Evolutionary conservation across 37 sponge, comb jelly and placozoan genomes (phyloP).

Genomic region (Oopsacas minuta): DNA sequence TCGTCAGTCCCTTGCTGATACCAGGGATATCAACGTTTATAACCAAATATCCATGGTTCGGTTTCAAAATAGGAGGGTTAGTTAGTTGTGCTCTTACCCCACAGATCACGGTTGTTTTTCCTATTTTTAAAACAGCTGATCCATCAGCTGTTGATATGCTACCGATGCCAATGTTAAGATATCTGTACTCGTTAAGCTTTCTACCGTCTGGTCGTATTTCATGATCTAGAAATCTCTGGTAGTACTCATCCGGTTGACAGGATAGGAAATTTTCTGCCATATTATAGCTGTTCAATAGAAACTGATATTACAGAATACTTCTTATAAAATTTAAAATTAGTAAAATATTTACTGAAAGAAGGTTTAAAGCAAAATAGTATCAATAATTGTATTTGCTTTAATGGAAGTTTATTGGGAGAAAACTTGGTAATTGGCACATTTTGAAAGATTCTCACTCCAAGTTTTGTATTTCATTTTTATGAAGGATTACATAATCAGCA

Average conservation of each 20-base stretch:
- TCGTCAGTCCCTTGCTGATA: neutral
- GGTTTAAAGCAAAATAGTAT: no score
- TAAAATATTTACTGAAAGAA: no score
- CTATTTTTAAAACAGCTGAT: constrained; percentile 42
- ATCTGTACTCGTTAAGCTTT: constrained; percentile 4
- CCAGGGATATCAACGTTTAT: neutral
- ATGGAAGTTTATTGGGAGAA: no score
- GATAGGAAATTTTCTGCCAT: constrained; percentile 9
- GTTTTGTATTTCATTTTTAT: no score
- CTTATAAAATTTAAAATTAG: no score
- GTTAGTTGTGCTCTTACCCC: constrained; percentile 46
- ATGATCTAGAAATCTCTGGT: neutral
- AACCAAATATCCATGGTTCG: constrained; percentile 35
- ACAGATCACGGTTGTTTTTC: constrained; percentile 42
- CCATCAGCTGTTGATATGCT: constrained; percentile 39
- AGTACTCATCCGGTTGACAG: neutral
- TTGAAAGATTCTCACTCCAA: no score
- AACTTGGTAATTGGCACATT: no score
- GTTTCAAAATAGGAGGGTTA: constrained; percentile 28
- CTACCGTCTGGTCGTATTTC: neutral
- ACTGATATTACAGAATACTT: no score
- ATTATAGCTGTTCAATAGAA: neutral
- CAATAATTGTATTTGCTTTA: no score
- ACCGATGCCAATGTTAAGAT: constrained; percentile 15
- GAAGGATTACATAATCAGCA: no score